These are phyloP conservation scores for Drosophila conformis DNA, from an alignment of 2,888 invertebrate genomes.

Conservation along the genomic window DNA sequence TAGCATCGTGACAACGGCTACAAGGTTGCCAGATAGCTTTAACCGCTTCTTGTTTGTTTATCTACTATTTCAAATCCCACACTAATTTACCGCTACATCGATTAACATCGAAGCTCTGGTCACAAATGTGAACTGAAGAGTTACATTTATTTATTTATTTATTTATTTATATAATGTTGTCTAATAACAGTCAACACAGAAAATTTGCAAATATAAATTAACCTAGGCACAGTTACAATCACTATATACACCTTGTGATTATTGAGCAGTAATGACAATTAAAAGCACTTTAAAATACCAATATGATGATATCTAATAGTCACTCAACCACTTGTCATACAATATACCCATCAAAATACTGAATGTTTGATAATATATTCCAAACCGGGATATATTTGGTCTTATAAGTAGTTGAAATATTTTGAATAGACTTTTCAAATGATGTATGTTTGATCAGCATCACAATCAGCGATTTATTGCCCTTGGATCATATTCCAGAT, in stretches of 20 bases:
- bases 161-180: background rate
- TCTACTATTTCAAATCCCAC: too few relatives aligned
- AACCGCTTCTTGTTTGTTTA: too few relatives aligned
- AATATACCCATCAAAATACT: background rate
- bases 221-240: too few relatives aligned
- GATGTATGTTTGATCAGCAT: background rate
- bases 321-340: background rate
- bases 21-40: too few relatives aligned
- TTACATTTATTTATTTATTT: background rate
- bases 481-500: background rate
- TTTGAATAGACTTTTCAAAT: background rate
- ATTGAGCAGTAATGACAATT: background rate
- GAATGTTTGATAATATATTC: background rate
- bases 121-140: background rate
- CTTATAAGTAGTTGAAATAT: background rate
- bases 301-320: background rate
- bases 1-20: too few relatives aligned
- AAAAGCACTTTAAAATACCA: background rate
- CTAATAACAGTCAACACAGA: too few relatives aligned
- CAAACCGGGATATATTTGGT: background rate
- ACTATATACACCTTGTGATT: too few relatives aligned
- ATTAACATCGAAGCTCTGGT: too few relatives aligned
- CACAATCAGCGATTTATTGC: background rate
- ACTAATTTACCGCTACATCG: too few relatives aligned
- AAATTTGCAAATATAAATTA: too few relatives aligned